Base-by-base conservation (phyloP, 2,797 vertebrate species). In the Sebastes dallii region DNA sequence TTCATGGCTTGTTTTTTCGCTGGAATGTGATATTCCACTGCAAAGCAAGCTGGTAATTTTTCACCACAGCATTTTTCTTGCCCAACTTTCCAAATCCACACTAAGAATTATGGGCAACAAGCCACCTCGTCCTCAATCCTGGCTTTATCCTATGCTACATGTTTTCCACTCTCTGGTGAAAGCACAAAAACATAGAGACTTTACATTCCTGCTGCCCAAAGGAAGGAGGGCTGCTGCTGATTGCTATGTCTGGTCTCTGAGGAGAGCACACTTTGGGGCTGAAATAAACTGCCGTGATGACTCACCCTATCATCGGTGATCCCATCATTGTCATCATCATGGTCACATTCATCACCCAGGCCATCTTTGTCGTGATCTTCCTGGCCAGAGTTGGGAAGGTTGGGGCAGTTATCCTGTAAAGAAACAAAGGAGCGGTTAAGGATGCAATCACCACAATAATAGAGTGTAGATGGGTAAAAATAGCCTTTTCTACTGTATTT, bases 311-410 rank as follows among this genome's bases (percentile, higher is more conserved):
- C 97, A 93, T 99, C 98, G 89, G 96, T 95, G 90, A 99, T 98
- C 77, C 97, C 93, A 91, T 99, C 99, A 61, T 99, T 98, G 78
- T 99, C 99, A 81, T 99, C 99, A 71, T 99, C 99, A 0, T 73
- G 88, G 90, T 99, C 99, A 88, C 99, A 99, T 91, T 99, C 99
- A 90, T 99, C 99, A 22, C 99, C 99, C 55, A 96, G 94, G 74
- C 98, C 98, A 77, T 99, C 99, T 91, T 97, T 99, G 95, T 99
- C 99, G 4, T 99, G 96, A 92, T 99, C 99, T 95, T 99, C 99
- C 89, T 99, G 99, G n/a, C 99, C 99, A 25, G 99, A 99, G 94
- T 99, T 99, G 82, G 99, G 99, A 83, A 99, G 96, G 83, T 93
- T 97, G 82, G 98, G 99, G 89, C 99, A 99, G 84, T 99, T 99